A percentile compares a stretch with the other conserved stretches of the same genome.
These are phyloP conservation scores for Acanthurus leucopareius DNA, from an alignment of 2,797 vertebrate species.

Conservation along the genomic window DNA sequence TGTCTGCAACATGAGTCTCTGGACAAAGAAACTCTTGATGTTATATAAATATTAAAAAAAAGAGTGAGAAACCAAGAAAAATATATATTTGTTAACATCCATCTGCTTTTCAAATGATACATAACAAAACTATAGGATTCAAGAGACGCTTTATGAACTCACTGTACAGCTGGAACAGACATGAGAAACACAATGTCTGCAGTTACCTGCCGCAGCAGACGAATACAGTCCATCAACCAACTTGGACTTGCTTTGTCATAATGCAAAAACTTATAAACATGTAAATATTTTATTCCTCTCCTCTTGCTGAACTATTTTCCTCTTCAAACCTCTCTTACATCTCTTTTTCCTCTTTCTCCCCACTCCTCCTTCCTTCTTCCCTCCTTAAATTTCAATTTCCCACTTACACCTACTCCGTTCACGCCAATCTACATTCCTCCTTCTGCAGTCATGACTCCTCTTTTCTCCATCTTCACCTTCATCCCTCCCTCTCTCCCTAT, in stretches of 20 bases:
- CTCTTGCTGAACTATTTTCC: neutral
- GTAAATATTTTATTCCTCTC: neutral
- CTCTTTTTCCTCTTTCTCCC: neutral
- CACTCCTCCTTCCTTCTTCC: neutral
- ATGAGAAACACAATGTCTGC: constrained; percentile 3
- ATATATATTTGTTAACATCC: neutral
- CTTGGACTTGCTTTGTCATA: neutral
- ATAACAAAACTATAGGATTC: neutral
- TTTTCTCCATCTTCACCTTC: constrained; percentile 13
- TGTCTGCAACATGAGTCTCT: neutral
- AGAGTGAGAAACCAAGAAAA: neutral
- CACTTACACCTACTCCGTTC: constrained; percentile 1
- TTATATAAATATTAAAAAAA: neutral
- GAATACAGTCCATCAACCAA: constrained; percentile 10
- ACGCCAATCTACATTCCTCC: constrained; percentile 13
- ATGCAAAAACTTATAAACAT: constrained; percentile 17
- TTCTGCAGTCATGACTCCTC: constrained; percentile 3
- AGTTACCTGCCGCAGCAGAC: constrained; percentile 6
- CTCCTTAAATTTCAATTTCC: constrained; percentile 18
- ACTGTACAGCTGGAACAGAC: neutral
- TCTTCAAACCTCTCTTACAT: neutral
- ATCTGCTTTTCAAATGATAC: neutral
- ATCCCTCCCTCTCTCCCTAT: too few species aligned
- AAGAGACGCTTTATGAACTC: constrained; percentile 1
- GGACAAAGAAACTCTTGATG: neutral